These are phyloP conservation scores for Salvelinus alpinus DNA, from an alignment of 2,113 vertebrate genomes.

Conservation along the genomic window DNA sequence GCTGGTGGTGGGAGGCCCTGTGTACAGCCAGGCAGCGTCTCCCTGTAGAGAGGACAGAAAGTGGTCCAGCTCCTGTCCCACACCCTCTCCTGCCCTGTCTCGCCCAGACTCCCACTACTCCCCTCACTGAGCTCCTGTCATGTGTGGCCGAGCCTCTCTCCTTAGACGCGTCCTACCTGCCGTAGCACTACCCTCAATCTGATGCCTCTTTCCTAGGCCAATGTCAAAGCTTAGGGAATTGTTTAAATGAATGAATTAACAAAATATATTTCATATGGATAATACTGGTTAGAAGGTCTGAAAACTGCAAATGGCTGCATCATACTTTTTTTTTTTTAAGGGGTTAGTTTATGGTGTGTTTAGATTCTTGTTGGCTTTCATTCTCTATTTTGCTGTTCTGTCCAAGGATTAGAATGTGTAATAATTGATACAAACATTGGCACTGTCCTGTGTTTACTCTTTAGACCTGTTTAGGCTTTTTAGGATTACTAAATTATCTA, in stretches of 20 bases:
- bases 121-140: constrained; percentile 19
- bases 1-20: constrained; percentile 12
- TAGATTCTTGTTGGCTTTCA: constrained; percentile 23
- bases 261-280: background rate
- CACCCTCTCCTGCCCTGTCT: constrained; percentile 40
- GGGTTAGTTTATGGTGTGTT: constrained; percentile 38
- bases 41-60: constrained; percentile 50
- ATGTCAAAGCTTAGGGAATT: background rate
- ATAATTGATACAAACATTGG: constrained; percentile 44
- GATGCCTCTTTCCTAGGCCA: constrained; percentile 41
- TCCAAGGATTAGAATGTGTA: background rate
- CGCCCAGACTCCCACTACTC: constrained; percentile 45
- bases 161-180: constrained; percentile 14
- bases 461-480: constrained; percentile 16
- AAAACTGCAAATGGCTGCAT: constrained; percentile 28
- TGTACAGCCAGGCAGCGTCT: constrained; percentile 17
- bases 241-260: no score
- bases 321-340: constrained; percentile 22
- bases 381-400: background rate
- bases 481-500: constrained; percentile 24
- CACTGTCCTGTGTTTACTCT: constrained; percentile 5
- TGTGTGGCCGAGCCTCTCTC: constrained; percentile 21
- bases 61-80: constrained; percentile 62
- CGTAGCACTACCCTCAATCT: constrained; percentile 34
- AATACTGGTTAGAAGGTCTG: constrained; percentile 60